These are phyloP conservation scores for Scaptomyza pallida DNA, from an alignment of 1,140 invertebrate species.

Conservation along the genomic window DNA sequence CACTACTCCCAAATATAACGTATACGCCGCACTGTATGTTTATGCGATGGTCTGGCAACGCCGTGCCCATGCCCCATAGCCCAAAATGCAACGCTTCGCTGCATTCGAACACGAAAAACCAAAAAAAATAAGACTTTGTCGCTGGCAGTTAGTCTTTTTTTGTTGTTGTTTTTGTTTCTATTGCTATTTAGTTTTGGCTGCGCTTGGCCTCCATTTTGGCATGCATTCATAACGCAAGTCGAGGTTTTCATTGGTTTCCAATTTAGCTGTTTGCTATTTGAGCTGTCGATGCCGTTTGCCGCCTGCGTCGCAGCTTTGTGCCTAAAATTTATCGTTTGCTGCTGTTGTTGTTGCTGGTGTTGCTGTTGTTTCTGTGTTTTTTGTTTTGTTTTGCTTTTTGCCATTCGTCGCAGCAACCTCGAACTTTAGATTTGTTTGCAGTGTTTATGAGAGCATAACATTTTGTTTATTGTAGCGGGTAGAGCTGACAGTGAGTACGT, in stretches of 20 bases:
- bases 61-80: constrained; percentile 40
- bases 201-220: constrained; percentile 79
- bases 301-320: constrained; percentile 48
- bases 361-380: constrained; percentile 47
- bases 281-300: constrained; percentile 45
- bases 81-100: constrained; percentile 80
- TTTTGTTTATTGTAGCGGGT: constrained; percentile 50
- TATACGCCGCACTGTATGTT: constrained; percentile 53
- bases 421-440: constrained; percentile 82
- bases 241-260: constrained; percentile 80
- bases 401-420: constrained; percentile 72
- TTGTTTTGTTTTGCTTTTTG: constrained; percentile 29
- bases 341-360: constrained; percentile 29
- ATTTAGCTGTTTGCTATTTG: constrained; percentile 76
- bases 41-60: constrained; percentile 63
- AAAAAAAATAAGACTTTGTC: constrained; percentile 13
- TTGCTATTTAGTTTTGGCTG: constrained; percentile 78
- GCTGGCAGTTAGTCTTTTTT: constrained; percentile 6
- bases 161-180: constrained; percentile 41
- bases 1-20: constrained; percentile 49
- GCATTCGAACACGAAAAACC: constrained; percentile 59
- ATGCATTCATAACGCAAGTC: constrained; percentile 80
- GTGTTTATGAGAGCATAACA: constrained; percentile 80
- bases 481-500: constrained; percentile 43
- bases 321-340: constrained; percentile 72